A percentile compares a stretch with the other conserved stretches of the same genome.
phyloP scores from a whole-genome alignment of 2,113 vertebrate genomes.

The Catharus minimus region DNA sequence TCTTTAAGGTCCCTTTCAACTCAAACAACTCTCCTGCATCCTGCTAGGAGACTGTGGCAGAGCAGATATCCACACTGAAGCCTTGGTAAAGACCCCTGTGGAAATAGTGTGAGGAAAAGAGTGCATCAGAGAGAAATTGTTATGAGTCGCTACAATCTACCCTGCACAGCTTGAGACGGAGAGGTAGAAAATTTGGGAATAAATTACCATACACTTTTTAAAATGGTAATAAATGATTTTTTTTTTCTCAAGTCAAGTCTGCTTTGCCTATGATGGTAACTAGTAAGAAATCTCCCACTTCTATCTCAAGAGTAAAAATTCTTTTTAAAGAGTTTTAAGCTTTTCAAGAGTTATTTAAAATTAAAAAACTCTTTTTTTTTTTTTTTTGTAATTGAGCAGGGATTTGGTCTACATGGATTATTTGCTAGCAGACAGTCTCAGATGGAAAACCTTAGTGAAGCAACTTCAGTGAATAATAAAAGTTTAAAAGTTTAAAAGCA shows the following conservation, averaged over 20 bases:
- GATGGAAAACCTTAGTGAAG: not conserved
- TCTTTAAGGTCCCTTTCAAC: not conserved
- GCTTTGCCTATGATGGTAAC: not conserved
- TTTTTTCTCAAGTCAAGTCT: not conserved
- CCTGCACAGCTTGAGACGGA: rapidly evolving
- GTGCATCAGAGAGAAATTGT: rapidly evolving
- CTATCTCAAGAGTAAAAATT: not conserved
- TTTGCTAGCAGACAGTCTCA: not conserved
- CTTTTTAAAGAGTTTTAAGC: not conserved
- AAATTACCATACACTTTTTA: not conserved
- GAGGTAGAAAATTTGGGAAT: not conserved
- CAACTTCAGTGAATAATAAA: not conserved
- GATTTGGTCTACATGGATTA: not conserved
- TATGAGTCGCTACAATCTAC: not conserved
- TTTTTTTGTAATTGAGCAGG: not conserved
- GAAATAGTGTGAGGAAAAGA: not conserved
- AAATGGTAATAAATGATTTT: not conserved
- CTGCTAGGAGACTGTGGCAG: not conserved
- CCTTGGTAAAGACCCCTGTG: not conserved
- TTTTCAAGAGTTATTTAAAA: not conserved
- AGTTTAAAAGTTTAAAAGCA: no score
- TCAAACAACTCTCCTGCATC: not conserved
- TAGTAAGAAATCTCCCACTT: not conserved
- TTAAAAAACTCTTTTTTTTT: not conserved
- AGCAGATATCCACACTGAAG: not conserved